Conservation (phyloP, 2,888 invertebrate species). For the Onchidella celtica region DNA sequence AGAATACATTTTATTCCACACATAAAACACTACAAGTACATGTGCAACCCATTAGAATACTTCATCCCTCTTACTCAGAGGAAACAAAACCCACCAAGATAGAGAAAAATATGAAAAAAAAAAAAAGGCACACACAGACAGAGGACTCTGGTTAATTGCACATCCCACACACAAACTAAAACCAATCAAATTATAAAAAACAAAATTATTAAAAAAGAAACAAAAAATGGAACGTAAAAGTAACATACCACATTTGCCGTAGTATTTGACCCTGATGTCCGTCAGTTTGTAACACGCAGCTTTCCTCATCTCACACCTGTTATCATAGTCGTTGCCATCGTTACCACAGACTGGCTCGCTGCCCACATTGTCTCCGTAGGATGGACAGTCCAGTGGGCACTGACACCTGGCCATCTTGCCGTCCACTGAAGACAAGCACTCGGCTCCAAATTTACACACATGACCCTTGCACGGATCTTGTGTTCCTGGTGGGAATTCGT, state of each 20-base stretch:
- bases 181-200: background rate
- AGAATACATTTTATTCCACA: too few species aligned
- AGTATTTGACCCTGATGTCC: conserved; percentile 80
- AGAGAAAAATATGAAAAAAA: too few species aligned
- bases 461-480: conserved; percentile 87
- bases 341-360: conserved; percentile 89
- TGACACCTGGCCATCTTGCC: conserved; percentile 88
- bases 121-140: too few species aligned
- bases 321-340: conserved; percentile 81
- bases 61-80: too few species aligned
- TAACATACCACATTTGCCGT: conserved; percentile 82
- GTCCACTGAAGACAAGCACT: conserved; percentile 85
- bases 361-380: conserved; percentile 90
- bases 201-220: background rate
- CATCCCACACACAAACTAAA: background rate
- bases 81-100: too few species aligned
- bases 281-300: conserved; percentile 79
- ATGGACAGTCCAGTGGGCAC: conserved; percentile 89
- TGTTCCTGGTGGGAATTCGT: conserved; percentile 84
- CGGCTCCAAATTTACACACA: conserved; percentile 86
- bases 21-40: too few species aligned
- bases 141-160: too few species aligned
- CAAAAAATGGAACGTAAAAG: background rate
- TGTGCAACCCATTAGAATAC: too few species aligned
- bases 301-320: conserved; percentile 79